Percentiles rank a stretch among this genome's conserved stretches.
Evolutionary conservation across 2,113 vertebrate genomes (phyloP).

Genomic region (Pomatorhinus ruficollis): DNA sequence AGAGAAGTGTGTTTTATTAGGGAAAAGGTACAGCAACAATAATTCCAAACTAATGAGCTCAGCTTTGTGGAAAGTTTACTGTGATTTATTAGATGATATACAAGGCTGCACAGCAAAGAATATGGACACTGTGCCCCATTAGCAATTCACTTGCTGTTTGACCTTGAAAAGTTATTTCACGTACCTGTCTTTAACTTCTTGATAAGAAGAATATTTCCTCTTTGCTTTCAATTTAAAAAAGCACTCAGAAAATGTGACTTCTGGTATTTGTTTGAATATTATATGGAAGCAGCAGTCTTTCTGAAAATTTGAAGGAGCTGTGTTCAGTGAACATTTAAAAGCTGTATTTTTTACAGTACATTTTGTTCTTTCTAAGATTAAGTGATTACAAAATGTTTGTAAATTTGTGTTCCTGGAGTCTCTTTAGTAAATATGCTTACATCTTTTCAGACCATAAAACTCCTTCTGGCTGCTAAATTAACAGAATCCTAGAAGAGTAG

Average conservation of each 20-base stretch:
- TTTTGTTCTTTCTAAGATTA: constrained; percentile 46
- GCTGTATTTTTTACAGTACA: constrained; percentile 6
- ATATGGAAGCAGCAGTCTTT: not conserved
- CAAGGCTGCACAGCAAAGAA: not conserved
- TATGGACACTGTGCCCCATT: not conserved
- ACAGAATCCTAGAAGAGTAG: not conserved
- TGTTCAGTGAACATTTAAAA: constrained; percentile 30
- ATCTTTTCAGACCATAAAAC: constrained; percentile 29
- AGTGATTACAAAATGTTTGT: constrained; percentile 45
- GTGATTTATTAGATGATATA: not conserved
- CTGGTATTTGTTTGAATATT: not conserved
- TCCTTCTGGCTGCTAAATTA: constrained; percentile 44
- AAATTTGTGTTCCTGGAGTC: constrained; percentile 49
- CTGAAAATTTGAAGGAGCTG: constrained; percentile 21
- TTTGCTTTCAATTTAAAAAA: not conserved
- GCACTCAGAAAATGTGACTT: not conserved
- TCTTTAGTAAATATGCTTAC: constrained; percentile 22
- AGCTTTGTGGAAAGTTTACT: not conserved
- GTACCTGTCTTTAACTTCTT: not conserved
- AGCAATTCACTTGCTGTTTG: not conserved
- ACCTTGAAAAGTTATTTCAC: not conserved
- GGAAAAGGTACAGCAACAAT: not conserved
- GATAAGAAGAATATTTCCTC: not conserved
- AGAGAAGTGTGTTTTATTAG: not conserved
- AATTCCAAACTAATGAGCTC: not conserved